These are phyloP conservation scores for Drosophila helvetica DNA, from an alignment of 2,888 invertebrate genomes.

Conservation along the genomic window DNA sequence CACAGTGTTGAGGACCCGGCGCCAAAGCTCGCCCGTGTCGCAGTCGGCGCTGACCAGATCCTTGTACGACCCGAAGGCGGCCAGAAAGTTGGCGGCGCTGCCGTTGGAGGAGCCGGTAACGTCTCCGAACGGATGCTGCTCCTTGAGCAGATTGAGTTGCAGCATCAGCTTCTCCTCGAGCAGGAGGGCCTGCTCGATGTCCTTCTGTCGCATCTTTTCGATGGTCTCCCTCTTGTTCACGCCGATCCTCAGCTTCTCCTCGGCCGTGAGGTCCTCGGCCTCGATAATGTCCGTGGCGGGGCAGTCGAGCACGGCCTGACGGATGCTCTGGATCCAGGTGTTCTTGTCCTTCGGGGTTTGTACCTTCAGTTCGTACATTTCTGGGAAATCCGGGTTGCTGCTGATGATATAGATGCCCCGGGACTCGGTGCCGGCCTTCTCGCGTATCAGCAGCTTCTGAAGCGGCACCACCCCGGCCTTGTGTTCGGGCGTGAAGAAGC, in stretches of 20 bases:
- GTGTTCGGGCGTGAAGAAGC: constrained; percentile 96
- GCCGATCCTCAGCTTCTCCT: constrained; percentile 88
- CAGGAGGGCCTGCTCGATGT: constrained; percentile 92
- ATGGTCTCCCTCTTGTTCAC: constrained; percentile 85
- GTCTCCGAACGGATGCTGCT: constrained; percentile 77
- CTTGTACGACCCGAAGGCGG: constrained; percentile 86
- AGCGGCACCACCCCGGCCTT: constrained; percentile 97
- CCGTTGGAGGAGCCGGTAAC: constrained; percentile 45
- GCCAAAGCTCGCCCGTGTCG: constrained; percentile 92
- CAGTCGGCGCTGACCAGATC: constrained; percentile 90
- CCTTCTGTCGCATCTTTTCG: constrained; percentile 93
- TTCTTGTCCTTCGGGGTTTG: constrained; percentile 95
- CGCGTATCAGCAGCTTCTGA: constrained; percentile 94
- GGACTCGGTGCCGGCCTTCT: constrained; percentile 96
- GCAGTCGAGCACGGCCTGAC: constrained; percentile 92
- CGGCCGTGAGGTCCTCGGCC: constrained; percentile 89
- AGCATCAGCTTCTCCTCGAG: constrained; percentile 95
- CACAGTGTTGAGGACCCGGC: constrained; percentile 87
- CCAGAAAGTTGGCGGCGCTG: constrained; percentile 83
- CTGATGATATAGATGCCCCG: constrained; percentile 96
- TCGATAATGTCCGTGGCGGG: constrained; percentile 91
- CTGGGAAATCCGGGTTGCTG: constrained; percentile 95
- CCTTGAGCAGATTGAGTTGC: constrained; percentile 89
- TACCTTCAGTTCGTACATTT: constrained; percentile 97
- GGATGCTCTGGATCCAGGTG: constrained; percentile 94